Conservation (phyloP, 2,797 vertebrate species). For the Furcifer pardalis region DNA sequence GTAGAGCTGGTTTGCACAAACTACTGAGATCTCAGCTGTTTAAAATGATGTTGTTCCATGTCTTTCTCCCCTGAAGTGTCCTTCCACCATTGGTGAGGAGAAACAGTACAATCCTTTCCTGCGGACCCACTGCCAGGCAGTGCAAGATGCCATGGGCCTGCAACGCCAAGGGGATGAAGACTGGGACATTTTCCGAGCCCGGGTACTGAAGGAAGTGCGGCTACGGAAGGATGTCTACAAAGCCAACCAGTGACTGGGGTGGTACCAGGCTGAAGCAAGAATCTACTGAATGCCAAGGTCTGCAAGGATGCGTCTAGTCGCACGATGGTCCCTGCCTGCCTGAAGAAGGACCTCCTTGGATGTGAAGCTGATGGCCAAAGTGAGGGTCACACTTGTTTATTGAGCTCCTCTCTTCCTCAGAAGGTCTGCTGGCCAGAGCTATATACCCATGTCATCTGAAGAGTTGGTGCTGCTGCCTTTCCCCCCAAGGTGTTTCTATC, state of each 20-base stretch:
- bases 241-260: slow-evolving; percentile 68
- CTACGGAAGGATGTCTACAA: slow-evolving; percentile 83
- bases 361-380: neutral
- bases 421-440: neutral
- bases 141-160: slow-evolving; percentile 82
- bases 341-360: neutral
- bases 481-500: neutral
- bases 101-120: slow-evolving; percentile 88
- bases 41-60: too few species aligned
- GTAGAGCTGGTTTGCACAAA: too few species aligned
- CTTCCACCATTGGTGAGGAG: slow-evolving; percentile 85
- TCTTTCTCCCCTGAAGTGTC: slow-evolving; percentile 71
- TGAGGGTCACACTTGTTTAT: neutral
- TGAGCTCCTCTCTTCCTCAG: neutral
- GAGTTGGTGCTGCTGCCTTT: neutral
- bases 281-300: neutral
- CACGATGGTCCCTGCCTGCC: neutral
- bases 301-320: neutral
- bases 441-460: neutral
- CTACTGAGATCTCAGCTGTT: too few species aligned
- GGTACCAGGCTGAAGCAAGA: neutral
- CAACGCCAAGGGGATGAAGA: slow-evolving; percentile 82
- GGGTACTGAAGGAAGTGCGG: slow-evolving; percentile 83
- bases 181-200: slow-evolving; percentile 82
- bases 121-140: slow-evolving; percentile 78